These are phyloP conservation scores for Cuniculus paca DNA, from an alignment of 2,797 vertebrate species.

Conservation along the genomic window DNA sequence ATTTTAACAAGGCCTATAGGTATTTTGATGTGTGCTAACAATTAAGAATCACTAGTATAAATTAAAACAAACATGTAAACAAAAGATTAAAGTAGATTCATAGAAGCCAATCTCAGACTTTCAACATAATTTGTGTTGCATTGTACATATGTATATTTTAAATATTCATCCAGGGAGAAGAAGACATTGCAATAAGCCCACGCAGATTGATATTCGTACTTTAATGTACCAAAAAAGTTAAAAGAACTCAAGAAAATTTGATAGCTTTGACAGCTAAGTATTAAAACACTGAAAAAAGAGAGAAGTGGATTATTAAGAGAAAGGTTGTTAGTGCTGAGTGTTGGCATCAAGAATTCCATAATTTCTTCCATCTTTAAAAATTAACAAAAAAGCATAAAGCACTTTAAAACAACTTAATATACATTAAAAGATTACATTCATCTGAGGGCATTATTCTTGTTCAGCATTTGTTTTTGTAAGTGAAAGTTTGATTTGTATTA, in stretches of 20 bases:
- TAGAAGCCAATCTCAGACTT: background rate
- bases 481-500: slow-evolving; percentile 27
- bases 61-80: background rate
- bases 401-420: background rate
- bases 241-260: background rate
- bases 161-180: background rate
- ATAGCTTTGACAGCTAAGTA: background rate
- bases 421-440: background rate
- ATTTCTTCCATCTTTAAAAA: slow-evolving; percentile 32
- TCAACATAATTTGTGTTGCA: background rate
- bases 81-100: background rate
- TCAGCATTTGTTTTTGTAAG: slow-evolving; percentile 41
- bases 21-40: slow-evolving; percentile 1
- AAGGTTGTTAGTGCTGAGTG: background rate
- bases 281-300: slow-evolving; percentile 21
- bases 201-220: background rate
- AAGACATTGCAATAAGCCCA: background rate
- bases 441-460: background rate
- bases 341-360: background rate
- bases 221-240: background rate
- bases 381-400: background rate
- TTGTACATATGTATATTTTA: background rate
- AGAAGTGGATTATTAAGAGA: background rate
- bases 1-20: background rate
- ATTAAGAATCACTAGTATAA: background rate